Evolutionary conservation across 1,140 invertebrate genomes (phyloP).

Genomic region (Cyphomyrmex costatus): DNA sequence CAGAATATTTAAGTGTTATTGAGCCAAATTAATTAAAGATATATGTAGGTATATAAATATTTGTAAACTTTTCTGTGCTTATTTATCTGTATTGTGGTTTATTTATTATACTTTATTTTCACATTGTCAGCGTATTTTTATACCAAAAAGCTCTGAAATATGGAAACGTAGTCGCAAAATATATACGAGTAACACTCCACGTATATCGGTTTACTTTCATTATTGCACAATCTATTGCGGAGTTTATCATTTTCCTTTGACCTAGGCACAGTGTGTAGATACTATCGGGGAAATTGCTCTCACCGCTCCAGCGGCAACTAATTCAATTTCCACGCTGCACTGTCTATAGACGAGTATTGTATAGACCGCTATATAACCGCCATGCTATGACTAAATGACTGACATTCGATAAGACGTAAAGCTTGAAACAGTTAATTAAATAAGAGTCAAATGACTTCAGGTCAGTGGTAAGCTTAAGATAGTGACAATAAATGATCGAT

Average conservation of each 20-base stretch:
- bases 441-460: neutral
- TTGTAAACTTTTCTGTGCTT: neutral
- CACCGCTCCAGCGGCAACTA: conserved; percentile 65
- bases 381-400: conserved; percentile 38
- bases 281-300: conserved; percentile 72
- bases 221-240: conserved; percentile 40
- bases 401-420: conserved; percentile 48
- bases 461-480: neutral
- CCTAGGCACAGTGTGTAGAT: conserved; percentile 49
- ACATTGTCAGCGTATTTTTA: neutral
- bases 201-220: conserved; percentile 23
- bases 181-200: neutral
- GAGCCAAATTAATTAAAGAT: neutral
- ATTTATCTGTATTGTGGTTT: neutral
- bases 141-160: neutral
- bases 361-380: conserved; percentile 1
- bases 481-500: neutral
- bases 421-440: conserved; percentile 21
- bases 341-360: conserved; percentile 29
- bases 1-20: neutral
- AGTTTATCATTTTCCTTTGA: conserved; percentile 61
- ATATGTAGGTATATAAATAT: neutral
- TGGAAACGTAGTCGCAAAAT: conserved; percentile 8
- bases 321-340: conserved; percentile 67
- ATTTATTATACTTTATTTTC: neutral